Evolutionary conservation across 2,888 invertebrate genomes (phyloP).

Genomic region (Lissocephala sabroskyi): DNA sequence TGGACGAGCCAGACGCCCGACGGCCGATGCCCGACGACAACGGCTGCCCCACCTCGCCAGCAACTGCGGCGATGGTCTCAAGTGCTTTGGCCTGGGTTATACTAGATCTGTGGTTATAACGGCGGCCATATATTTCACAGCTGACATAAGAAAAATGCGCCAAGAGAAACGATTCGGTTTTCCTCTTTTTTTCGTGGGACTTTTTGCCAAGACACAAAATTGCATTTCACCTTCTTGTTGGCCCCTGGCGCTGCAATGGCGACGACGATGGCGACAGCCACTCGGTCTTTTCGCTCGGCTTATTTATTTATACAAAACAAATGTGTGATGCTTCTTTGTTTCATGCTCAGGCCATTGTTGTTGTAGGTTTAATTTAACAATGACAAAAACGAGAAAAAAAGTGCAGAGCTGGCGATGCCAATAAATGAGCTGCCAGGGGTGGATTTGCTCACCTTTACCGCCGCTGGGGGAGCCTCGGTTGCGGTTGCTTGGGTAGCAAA

Average conservation of each 20-base stretch:
- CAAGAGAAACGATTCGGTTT: no score
- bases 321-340: background rate
- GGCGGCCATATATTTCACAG: no score
- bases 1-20: no score
- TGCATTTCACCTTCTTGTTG: constrained; percentile 15
- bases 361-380: constrained; percentile 17
- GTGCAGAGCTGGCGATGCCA: constrained; percentile 17
- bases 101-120: no score
- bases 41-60: no score
- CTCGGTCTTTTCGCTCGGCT: background rate
- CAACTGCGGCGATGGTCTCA: no score
- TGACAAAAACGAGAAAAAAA: no score
- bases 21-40: no score
- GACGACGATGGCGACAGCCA: no score
- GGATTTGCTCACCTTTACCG: background rate
- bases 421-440: constrained; percentile 13
- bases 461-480: constrained; percentile 4
- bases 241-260: no score
- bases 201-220: constrained; percentile 17
- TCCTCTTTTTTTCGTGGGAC: background rate
- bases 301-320: background rate
- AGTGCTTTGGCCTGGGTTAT: no score
- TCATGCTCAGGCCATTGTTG: background rate
- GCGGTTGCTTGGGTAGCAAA: constrained; percentile 20
- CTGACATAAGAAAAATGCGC: no score